phyloP scores from a whole-genome alignment of 2,888 invertebrate species.

The Thysanoteuthis rhombus region DNA sequence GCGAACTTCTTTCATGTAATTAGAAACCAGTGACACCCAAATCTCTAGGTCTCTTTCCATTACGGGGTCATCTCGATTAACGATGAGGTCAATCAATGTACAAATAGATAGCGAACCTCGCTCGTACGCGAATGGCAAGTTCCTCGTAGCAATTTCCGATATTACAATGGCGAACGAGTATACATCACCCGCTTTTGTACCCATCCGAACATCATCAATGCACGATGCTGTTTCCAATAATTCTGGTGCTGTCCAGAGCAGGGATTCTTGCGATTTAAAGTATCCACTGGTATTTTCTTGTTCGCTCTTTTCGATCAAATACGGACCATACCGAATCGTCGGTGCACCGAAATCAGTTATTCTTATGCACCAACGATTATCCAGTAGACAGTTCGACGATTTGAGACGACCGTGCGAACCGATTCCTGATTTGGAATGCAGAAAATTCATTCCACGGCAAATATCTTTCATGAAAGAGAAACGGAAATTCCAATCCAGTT shows the following conservation, averaged over 20 bases:
- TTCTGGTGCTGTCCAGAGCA: conserved; percentile 40
- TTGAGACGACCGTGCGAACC: conserved; percentile 55
- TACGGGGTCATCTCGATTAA: conserved; percentile 40
- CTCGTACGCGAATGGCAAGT: conserved; percentile 45
- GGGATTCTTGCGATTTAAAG: background rate
- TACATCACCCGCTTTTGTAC: conserved; percentile 53
- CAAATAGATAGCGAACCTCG: conserved; percentile 36
- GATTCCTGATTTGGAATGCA: conserved; percentile 49
- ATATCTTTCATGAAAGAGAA: conserved; percentile 55
- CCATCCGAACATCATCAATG: conserved; percentile 41
- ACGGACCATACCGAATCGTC: conserved; percentile 21
- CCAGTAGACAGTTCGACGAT: conserved; percentile 54
- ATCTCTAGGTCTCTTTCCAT: background rate
- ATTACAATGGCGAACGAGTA: conserved; percentile 50
- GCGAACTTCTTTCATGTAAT: background rate
- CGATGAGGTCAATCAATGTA: conserved; percentile 42
- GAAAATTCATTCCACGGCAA: conserved; percentile 53
- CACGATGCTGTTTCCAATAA: conserved; percentile 37
- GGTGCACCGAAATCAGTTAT: background rate
- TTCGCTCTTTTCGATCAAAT: background rate
- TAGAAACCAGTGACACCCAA: background rate
- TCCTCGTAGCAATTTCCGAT: conserved; percentile 44
- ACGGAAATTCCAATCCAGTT: conserved; percentile 56
- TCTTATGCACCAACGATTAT: conserved; percentile 49
- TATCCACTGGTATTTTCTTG: background rate